Percentiles rank a stretch among this genome's conserved stretches.
These are phyloP conservation scores for Eutrigla gurnardus DNA, from an alignment of 2,797 vertebrate species.

Conservation along the genomic window DNA sequence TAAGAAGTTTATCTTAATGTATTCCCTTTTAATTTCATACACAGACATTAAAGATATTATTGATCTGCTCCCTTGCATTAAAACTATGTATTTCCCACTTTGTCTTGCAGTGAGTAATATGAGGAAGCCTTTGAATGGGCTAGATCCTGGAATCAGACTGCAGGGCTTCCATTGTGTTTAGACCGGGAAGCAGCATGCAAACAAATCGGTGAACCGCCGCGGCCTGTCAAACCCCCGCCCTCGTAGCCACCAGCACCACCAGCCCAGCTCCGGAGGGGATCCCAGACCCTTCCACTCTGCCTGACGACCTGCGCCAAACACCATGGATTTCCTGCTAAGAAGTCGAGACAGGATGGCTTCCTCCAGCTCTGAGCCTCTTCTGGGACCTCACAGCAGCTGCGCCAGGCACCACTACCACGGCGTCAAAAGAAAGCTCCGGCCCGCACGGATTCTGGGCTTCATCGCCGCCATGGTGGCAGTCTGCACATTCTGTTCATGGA, in stretches of 20 bases:
- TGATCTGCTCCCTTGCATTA: background rate
- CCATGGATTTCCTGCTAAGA: conserved; percentile 73
- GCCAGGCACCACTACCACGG: conserved; percentile 76
- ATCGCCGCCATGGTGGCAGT: conserved; percentile 87
- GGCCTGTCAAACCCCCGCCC: conserved; percentile 63
- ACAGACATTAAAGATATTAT: background rate
- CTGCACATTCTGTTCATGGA: conserved; percentile 89
- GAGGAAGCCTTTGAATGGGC: conserved; percentile 82
- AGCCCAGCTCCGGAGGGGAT: conserved; percentile 45
- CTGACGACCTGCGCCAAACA: conserved; percentile 50
- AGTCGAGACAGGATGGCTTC: conserved; percentile 57
- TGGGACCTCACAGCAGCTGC: conserved; percentile 63
- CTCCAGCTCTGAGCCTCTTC: conserved; percentile 51
- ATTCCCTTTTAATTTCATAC: background rate
- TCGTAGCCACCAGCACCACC: conserved; percentile 41
- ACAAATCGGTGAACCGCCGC: conserved; percentile 66
- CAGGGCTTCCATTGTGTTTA: conserved; percentile 68
- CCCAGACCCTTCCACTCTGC: conserved; percentile 43
- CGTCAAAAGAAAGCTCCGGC: conserved; percentile 90
- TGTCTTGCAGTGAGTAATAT: conserved; percentile 82
- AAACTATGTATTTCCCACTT: background rate
- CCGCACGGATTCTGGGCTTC: conserved; percentile 89
- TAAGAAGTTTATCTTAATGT: background rate
- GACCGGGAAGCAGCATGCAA: conserved; percentile 72
- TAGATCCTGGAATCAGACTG: conserved; percentile 76